These are phyloP conservation scores for Drosophila triauraria DNA, from an alignment of 1,140 invertebrate genomes.

Conservation along the genomic window DNA sequence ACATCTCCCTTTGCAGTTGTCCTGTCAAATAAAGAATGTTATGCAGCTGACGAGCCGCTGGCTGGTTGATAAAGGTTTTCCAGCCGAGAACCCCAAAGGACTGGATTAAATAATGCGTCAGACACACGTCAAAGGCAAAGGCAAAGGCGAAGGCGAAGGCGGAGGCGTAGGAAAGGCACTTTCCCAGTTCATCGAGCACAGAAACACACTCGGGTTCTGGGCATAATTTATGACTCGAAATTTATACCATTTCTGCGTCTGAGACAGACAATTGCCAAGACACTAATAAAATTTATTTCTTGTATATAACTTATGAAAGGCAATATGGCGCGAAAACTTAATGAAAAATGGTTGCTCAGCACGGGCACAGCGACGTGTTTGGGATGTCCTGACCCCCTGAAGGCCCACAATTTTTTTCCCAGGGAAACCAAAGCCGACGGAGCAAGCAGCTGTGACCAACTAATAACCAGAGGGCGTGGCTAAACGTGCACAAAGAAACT, in stretches of 20 bases:
- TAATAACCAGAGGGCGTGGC: constrained; percentile 56
- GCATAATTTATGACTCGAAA: constrained; percentile 65
- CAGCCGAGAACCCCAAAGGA: constrained; percentile 1
- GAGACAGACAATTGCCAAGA: constrained; percentile 59
- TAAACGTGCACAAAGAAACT: constrained; percentile 60
- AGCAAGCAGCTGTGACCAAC: constrained; percentile 65
- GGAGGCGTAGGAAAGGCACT: constrained; percentile 24
- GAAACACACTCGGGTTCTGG: constrained; percentile 1
- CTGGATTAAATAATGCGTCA: constrained; percentile 55
- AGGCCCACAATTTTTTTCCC: background rate
- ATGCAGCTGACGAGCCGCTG: constrained; percentile 46
- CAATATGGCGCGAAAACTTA: constrained; percentile 74
- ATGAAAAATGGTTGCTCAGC: constrained; percentile 71
- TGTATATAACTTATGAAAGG: constrained; percentile 49
- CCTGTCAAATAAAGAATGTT: constrained; percentile 49
- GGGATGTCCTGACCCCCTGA: background rate
- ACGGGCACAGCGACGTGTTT: constrained; percentile 35
- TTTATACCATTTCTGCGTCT: constrained; percentile 56
- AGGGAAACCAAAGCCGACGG: background rate
- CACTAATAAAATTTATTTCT: constrained; percentile 66
- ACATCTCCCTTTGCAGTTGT: constrained; percentile 22
- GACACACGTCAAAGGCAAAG: constrained; percentile 38
- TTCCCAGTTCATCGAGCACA: constrained; percentile 58
- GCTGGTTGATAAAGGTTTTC: constrained; percentile 59
- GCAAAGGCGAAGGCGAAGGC: background rate